Conservation (phyloP, 2,113 vertebrate genomes). For the Leucosticte australis region DNA sequence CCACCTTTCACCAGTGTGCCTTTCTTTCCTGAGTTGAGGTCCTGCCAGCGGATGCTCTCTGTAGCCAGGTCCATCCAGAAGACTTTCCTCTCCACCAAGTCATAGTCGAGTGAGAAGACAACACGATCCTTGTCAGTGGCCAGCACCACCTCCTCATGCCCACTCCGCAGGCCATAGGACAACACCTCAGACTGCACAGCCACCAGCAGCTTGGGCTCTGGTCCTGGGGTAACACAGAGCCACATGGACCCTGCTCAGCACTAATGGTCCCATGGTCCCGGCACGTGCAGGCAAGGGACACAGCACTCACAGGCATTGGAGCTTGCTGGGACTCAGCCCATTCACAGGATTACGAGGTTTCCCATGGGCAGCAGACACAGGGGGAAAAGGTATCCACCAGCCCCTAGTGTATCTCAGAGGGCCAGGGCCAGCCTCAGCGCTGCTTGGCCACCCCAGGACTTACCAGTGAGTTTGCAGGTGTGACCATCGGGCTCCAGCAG, state of each 20-base stretch:
- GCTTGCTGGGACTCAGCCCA: not conserved
- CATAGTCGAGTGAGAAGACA: slow-evolving; percentile 87
- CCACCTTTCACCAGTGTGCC: slow-evolving; percentile 87
- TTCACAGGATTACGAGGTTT: not conserved
- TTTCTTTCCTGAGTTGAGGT: slow-evolving; percentile 63
- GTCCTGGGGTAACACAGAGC: slow-evolving; percentile 51
- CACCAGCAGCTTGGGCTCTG: slow-evolving; percentile 82
- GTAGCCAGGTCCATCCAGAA: slow-evolving; percentile 88
- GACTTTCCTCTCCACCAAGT: slow-evolving; percentile 76
- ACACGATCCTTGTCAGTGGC: slow-evolving; percentile 66
- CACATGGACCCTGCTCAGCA: not conserved
- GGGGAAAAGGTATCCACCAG: not conserved
- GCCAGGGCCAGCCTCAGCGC: rapidly evolving
- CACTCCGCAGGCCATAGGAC: slow-evolving; percentile 77
- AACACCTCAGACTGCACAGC: slow-evolving; percentile 83
- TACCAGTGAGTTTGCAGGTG: slow-evolving; percentile 84
- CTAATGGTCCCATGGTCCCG: not conserved
- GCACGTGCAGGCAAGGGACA: not conserved
- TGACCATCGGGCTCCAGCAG: slow-evolving; percentile 79
- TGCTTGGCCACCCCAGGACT: not conserved
- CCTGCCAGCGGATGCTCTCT: slow-evolving; percentile 86
- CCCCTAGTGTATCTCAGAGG: not conserved
- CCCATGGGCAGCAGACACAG: not conserved
- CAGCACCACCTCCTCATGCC: slow-evolving; percentile 74
- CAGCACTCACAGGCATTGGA: rapidly evolving